Conservation (phyloP, 2,888 invertebrate genomes). For the Dolichomitus sp. region DNA sequence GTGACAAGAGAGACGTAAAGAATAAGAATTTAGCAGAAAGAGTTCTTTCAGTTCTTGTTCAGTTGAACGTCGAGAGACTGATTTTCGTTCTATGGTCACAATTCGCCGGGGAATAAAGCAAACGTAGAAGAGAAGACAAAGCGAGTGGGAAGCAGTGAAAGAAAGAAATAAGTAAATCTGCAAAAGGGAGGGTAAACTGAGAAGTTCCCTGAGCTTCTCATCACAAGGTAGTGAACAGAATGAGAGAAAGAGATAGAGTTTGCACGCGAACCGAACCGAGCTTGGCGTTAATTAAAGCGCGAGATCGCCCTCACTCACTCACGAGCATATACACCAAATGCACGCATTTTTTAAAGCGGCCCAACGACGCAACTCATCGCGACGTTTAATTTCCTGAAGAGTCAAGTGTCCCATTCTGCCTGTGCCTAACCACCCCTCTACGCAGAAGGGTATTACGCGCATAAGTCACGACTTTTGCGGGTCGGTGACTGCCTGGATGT, state of each 20-base stretch:
- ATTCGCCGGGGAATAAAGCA: neutral
- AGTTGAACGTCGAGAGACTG: slow-evolving; percentile 1
- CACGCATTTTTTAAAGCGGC: slow-evolving; percentile 45
- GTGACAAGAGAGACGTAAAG: neutral
- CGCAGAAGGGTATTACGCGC: slow-evolving; percentile 23
- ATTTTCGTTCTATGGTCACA: slow-evolving; percentile 2
- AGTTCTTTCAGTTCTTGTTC: neutral
- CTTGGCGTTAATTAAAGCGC: slow-evolving; percentile 67
- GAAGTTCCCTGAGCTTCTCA: slow-evolving; percentile 6
- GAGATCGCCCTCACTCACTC: slow-evolving; percentile 46
- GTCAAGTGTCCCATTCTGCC: slow-evolving; percentile 40
- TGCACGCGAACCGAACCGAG: slow-evolving; percentile 45
- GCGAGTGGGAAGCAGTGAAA: neutral
- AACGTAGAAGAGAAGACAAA: slow-evolving; percentile 6
- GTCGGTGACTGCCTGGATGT: neutral
- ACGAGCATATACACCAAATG: slow-evolving; percentile 17
- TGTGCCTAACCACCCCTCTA: neutral
- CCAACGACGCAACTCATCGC: slow-evolving; percentile 64
- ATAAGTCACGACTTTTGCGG: slow-evolving; percentile 24
- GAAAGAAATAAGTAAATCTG: slow-evolving; percentile 29
- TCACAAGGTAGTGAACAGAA: slow-evolving; percentile 1
- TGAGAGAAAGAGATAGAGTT: slow-evolving; percentile 24
- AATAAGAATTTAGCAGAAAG: slow-evolving; percentile 12
- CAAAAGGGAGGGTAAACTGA: slow-evolving; percentile 10
- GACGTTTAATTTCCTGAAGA: slow-evolving; percentile 69